These are phyloP conservation scores for Neodiprion fabricii DNA, from an alignment of 1,140 invertebrate genomes.

Conservation along the genomic window DNA sequence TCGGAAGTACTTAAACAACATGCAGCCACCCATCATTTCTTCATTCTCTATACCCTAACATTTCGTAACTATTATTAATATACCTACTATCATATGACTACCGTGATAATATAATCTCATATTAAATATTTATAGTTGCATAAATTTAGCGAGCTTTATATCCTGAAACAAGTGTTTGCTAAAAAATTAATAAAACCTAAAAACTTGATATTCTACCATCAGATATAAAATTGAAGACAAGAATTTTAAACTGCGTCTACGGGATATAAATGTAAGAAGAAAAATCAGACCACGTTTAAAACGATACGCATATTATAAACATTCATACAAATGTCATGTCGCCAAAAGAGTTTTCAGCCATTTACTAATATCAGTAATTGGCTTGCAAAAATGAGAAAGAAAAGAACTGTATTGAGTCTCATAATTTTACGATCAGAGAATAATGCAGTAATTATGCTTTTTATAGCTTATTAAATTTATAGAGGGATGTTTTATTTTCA, in stretches of 20 bases:
- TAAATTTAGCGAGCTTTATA: neutral
- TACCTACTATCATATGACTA: conserved; percentile 25
- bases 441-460: neutral
- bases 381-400: neutral
- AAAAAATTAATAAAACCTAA: neutral
- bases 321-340: neutral
- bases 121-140: neutral
- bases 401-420: neutral
- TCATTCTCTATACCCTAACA: conserved; percentile 55
- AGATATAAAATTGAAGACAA: neutral
- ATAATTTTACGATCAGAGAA: neutral
- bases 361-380: neutral
- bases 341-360: neutral
- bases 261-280: neutral
- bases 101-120: conserved; percentile 7
- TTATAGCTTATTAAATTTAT: neutral
- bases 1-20: conserved; percentile 1
- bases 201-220: neutral
- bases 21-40: conserved; percentile 39
- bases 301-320: neutral
- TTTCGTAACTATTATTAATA: conserved; percentile 52
- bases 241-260: neutral
- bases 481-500: conserved; percentile 1
- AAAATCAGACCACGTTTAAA: neutral
- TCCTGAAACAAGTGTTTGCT: neutral